Base-by-base conservation (phyloP, 1,140 invertebrate species). In the Zelostemma sp. region DNA sequence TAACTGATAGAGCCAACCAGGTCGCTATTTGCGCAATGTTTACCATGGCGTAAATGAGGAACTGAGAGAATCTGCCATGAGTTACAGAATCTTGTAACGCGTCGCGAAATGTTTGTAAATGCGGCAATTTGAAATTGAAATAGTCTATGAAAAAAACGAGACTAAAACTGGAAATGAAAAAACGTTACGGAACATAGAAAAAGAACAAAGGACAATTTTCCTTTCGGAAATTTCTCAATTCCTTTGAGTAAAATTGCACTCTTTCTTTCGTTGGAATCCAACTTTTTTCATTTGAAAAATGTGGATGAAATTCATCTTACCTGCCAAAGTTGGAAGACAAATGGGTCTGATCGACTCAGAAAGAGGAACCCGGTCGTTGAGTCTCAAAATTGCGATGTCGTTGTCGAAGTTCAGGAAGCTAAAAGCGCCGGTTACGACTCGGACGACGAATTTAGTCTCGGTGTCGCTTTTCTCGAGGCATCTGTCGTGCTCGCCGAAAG, bases 331-430 rank as follows among this genome's bases (percentile, higher is more conserved):
- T 3, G 93, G 93, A 59, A 96, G 82, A 77, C 94, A 96, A 53
- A 95, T 90, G 0, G 93, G 94, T 40, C 91, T 87, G 15, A 95
- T 92, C 16, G 88, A 88, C 41, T 91, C 89, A 6, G 90, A 91
- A 28, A 95, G 88, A 0, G 90, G 90, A 4, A 95, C 91, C 11
- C 88, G 86, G 63, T 93, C 90, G 72, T 93, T 93, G 0, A 96
- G 86, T 9, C 92, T 86, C 45, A 96, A 78, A 38, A 96, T 71
- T 0, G 93, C 93, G 45, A 96, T 93, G 73, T 96, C 94, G 77
- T 95, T 92, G 77, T 95, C 91, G 73, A 95, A 95, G 80, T 93
- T 94, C 9, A 90, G 86, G 67, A 93, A 91, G 71, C 91, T 93
- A 82, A 95, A 95, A 56, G 93, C 90, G 40, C 93, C 92, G 0